Evolutionary conservation across 2,797 vertebrate genomes (phyloP).

Genomic region (Lagodon rhomboides): DNA sequence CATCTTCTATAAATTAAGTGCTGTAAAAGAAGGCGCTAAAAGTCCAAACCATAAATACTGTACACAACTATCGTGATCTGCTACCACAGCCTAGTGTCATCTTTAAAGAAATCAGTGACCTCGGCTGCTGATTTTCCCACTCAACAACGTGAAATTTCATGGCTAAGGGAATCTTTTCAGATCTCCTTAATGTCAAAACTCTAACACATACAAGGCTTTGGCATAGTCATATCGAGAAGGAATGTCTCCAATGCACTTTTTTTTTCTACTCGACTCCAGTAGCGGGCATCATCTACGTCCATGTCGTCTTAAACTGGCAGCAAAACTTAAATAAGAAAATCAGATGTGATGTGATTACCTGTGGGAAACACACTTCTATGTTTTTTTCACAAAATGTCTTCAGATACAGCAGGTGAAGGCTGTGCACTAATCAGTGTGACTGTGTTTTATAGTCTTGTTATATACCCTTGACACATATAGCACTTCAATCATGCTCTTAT

Average conservation of each 20-base stretch:
- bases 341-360: conserved; percentile 48
- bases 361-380: conserved; percentile 46
- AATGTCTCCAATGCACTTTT: conserved; percentile 63
- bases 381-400: conserved; percentile 46
- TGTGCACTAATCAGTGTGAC: conserved; percentile 42
- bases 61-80: conserved; percentile 83
- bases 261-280: conserved; percentile 35
- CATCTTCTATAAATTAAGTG: conserved; percentile 93
- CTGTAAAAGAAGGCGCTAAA: conserved; percentile 84
- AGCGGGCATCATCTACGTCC: conserved; percentile 52
- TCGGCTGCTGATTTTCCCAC: conserved; percentile 29
- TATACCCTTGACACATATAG: conserved; percentile 78
- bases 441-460: conserved; percentile 56
- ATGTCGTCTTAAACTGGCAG: conserved; percentile 36
- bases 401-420: conserved; percentile 42
- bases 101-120: conserved; percentile 46
- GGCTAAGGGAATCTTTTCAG: conserved; percentile 43
- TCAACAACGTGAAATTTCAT: conserved; percentile 45
- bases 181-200: conserved; percentile 38
- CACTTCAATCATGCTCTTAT: conserved; percentile 71
- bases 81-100: conserved; percentile 63
- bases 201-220: conserved; percentile 66
- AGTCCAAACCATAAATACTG: conserved; percentile 94
- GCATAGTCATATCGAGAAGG: conserved; percentile 61
- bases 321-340: conserved; percentile 66